Percentiles rank a stretch among this genome's conserved stretches.
Conservation (phyloP, 1,140 invertebrate genomes). For the Hydropsyche tenuis region DNA sequence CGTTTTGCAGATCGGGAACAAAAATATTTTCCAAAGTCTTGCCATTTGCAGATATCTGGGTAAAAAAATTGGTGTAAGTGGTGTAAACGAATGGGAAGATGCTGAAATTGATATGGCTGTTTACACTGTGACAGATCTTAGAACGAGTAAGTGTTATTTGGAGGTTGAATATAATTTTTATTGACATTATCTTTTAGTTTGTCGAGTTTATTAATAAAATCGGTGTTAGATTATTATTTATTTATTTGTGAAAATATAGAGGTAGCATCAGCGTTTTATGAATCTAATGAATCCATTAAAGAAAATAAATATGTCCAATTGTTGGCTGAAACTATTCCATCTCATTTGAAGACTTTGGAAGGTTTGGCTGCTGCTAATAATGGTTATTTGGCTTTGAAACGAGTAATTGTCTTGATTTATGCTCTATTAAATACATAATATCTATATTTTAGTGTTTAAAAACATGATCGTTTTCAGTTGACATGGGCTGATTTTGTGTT, state of each 20-base stretch:
- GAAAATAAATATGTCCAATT: conserved; percentile 56
- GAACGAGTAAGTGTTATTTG: too few relatives aligned
- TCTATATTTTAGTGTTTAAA: too few relatives aligned
- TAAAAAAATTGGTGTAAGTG: conserved; percentile 65
- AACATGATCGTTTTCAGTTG: too few relatives aligned
- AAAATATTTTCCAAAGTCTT: conserved; percentile 65
- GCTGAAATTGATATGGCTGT: conserved; percentile 65
- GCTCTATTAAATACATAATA: too few relatives aligned
- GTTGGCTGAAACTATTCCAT: conserved; percentile 63
- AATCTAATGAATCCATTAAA: conserved; percentile 61
- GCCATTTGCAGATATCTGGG: conserved; percentile 72
- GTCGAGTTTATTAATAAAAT: too few relatives aligned
- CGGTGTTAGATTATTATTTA: too few relatives aligned
- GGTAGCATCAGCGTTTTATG: conserved; percentile 61
- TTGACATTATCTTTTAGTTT: too few relatives aligned
- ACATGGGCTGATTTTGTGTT: conserved; percentile 73
- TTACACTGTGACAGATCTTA: conserved; percentile 61
- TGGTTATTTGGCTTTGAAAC: conserved; percentile 64
- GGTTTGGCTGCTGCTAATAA: conserved; percentile 63
- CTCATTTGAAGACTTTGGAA: conserved; percentile 67
- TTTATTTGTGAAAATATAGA: conserved; percentile 51
- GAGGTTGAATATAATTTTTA: too few relatives aligned
- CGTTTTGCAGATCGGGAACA: conserved; percentile 70
- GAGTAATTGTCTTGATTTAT: too few relatives aligned
- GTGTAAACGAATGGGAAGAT: conserved; percentile 67